phyloP scores from a whole-genome alignment of 2,797 vertebrate genomes.

The Centropyge bicolor region DNA sequence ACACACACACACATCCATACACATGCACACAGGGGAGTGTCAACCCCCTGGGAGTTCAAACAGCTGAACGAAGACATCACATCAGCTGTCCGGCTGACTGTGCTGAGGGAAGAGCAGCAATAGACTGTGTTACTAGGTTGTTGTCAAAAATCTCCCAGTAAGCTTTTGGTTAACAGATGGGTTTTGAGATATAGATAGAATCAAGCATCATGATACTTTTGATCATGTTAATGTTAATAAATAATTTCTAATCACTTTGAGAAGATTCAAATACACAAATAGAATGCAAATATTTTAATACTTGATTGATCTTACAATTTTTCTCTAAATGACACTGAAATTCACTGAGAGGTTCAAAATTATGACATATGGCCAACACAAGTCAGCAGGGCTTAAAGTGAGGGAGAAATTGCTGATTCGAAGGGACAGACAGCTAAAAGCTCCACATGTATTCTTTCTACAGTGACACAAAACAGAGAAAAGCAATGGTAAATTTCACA shows the following conservation, averaged over 20 bases:
- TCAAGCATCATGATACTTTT: not conserved
- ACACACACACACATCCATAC: conserved; percentile 30
- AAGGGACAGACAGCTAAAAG: not conserved
- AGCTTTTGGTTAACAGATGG: conserved; percentile 12
- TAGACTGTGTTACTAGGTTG: conserved; percentile 24
- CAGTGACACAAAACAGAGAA: not conserved
- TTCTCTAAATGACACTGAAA: not conserved
- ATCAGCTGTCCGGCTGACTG: conserved; percentile 73
- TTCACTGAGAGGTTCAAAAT: not conserved
- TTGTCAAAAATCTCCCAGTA: not conserved
- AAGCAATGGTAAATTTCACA: too few relatives aligned
- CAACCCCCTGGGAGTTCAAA: conserved; percentile 57
- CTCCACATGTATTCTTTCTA: not conserved
- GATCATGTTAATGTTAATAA: not conserved
- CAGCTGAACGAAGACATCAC: conserved; percentile 76
- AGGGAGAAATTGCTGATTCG: not conserved
- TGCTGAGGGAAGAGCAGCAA: conserved; percentile 53
- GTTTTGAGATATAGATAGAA: not conserved
- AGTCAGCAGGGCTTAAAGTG: not conserved
- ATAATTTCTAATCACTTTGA: not conserved
- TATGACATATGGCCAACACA: not conserved
- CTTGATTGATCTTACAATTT: not conserved
- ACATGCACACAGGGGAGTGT: conserved; percentile 47
- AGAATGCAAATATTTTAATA: not conserved
- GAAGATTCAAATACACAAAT: not conserved